Base-by-base conservation (phyloP, 2,113 vertebrate species). In the Mustelus asterias region DNA sequence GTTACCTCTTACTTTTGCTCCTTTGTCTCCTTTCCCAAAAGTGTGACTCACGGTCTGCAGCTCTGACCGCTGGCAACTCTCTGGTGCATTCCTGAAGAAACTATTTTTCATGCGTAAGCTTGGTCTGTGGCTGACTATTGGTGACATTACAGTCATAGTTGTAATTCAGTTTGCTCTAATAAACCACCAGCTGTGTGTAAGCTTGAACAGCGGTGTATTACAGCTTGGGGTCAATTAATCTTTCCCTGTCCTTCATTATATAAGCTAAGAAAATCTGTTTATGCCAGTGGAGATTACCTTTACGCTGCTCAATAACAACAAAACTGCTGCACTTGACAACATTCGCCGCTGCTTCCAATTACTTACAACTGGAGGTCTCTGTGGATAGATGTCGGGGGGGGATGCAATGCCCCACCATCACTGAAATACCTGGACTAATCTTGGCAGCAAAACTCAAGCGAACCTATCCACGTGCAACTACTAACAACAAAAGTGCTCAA, bases 1-100 rank as follows among this genome's bases (percentile, higher is more conserved):
- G 37, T 83, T 83, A 83, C 80, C 80, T 83, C 80, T 80, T 80
- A 80, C n/a, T 80, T 83, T 83, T 41, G 37, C 80, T 83, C 80
- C 80, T 41, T 83, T 83, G 78, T 41, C 6, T 83, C 80, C 37
- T 83, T 83, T 44, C 3, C 13, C 16, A 10, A 83, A 83, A 83
- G 4, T 83, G 16, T 83, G n/a, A 83, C 16, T 83, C 78, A 37
- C 41, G 13, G 78, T 18, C 33, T 83, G 33, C n/a, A 83, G 37
- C 37, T 83, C 78, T 16, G 3, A 2, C 86, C 60, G 48, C 86
- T 89, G 86, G 48, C 48, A 89, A 24, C 54, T 58, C 26, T 89
- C 11, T 48, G 13, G 83, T 54, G 41, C 83, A 44, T 86, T 86
- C 44, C 22, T 86, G 44, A 44, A 83, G 78, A 41, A 86, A 48